A percentile compares a stretch with the other conserved stretches of the same genome.
These are phyloP conservation scores for Sclerurus mexicanus DNA, from an alignment of 2,113 vertebrate species.

Conservation along the genomic window DNA sequence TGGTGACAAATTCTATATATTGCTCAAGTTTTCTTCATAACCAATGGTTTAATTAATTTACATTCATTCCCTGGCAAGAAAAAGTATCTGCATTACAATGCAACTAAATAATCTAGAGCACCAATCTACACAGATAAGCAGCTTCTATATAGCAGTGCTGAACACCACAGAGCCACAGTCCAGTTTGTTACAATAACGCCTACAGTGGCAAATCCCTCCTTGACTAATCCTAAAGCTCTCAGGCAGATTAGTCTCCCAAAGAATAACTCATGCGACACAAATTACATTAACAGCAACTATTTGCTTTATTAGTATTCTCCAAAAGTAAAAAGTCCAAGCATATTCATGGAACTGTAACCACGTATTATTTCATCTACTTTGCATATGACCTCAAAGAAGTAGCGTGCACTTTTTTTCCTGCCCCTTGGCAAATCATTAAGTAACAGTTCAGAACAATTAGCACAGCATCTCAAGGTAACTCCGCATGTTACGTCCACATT, in stretches of 20 bases:
- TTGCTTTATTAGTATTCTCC: not conserved
- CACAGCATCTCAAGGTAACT: accelerated
- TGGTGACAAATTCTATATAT: not conserved
- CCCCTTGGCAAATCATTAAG: not conserved
- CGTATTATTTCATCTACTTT: not conserved
- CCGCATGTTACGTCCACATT: not conserved
- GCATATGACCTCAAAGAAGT: not conserved
- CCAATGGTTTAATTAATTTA: not conserved
- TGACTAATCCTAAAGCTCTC: not conserved
- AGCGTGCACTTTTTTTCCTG: not conserved
- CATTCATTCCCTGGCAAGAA: not conserved
- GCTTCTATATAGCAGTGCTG: not conserved
- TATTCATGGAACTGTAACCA: not conserved
- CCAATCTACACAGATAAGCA: not conserved
- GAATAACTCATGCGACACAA: not conserved
- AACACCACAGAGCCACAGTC: not conserved
- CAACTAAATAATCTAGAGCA: not conserved
- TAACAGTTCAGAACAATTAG: not conserved
- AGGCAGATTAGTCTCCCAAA: not conserved
- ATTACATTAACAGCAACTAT: slow-evolving; percentile 1
- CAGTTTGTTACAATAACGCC: not conserved
- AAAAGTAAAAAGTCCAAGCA: not conserved
- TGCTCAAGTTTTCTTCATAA: not conserved
- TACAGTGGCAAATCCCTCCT: not conserved
- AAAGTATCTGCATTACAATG: not conserved